Base-by-base conservation (phyloP, 53 echinoderm and acorn worm genomes). In the Mesocentrotus franciscanus region DNA sequence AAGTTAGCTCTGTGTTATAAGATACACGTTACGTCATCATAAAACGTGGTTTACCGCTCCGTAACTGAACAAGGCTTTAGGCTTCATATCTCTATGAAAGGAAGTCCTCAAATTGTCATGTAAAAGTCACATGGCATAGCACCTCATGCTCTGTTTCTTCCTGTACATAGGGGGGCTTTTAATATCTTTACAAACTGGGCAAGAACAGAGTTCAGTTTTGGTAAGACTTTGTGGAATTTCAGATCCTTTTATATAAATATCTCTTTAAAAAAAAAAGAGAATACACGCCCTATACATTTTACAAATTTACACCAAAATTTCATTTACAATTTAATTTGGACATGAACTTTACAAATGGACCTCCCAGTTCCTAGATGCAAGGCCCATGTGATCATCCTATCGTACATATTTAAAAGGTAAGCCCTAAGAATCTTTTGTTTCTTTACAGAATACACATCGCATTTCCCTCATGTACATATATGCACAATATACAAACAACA, bases 41-140 rank as follows among this genome's bases (percentile, higher is more conserved):
- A 64, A 20, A 64, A 18, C 64, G 20, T 64, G n/a, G n/a, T 64
- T 18, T 64, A 18, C 20, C 64, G 20, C 20, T 64, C 16, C 64
- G 0, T 64, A 64, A 15, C 64, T 64, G 64, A 64, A 20, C 64
- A 5, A 64, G 64, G 64, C 64, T 64, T 81, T 90, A 14, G 58
- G 90, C 29, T 90, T 90, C 90, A 27, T 90, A 64, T 66, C 24
- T 32, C 16, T 34, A 91, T 59, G 64, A 91, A 36, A 91, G 91
- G 91, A 91, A 91, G 91, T 91, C 91, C 91, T 68, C 91, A 91
- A 91, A 91, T 91, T 64, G 66, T n/a, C n/a, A n/a, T 91, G 66
- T 91, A 68, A 91, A 33, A 64, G 62, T 91, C 91, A 91, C 61
- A 66, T 91, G 61, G 39, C 91, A 64, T 91, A 91, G 91, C 91